phyloP scores from a whole-genome alignment of 2,888 invertebrate species.

The Sminthurinus aureus region DNA sequence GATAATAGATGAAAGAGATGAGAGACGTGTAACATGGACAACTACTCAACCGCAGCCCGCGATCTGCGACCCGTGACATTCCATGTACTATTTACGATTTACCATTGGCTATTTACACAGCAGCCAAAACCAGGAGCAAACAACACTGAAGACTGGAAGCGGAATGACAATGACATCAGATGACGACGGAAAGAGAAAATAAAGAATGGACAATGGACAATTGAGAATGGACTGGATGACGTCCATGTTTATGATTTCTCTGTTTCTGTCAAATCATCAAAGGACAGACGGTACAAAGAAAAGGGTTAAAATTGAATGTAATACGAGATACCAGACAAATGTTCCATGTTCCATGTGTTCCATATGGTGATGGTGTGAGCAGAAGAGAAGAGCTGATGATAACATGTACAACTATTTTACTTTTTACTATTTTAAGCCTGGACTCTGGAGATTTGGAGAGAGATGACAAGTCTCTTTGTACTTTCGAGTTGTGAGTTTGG shows the following conservation, averaged over 20 bases:
- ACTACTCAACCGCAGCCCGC: background rate
- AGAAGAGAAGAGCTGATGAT: background rate
- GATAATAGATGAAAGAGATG: too few species aligned
- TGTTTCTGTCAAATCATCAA: background rate
- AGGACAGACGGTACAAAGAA: background rate
- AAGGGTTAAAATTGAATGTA: background rate
- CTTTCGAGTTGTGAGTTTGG: background rate
- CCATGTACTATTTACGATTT: too few species aligned
- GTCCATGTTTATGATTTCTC: background rate
- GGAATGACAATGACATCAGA: too few species aligned
- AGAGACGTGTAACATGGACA: background rate
- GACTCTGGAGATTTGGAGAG: too few species aligned
- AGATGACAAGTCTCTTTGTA: background rate
- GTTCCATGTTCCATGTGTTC: too few species aligned
- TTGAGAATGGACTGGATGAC: background rate
- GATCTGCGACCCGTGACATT: too few species aligned
- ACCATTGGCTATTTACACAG: too few species aligned
- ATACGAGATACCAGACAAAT: background rate
- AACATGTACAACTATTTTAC: background rate
- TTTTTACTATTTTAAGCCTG: background rate
- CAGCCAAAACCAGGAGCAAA: too few species aligned
- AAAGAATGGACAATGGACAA: too few species aligned
- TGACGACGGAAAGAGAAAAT: too few species aligned
- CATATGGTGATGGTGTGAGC: background rate
- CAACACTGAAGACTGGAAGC: too few species aligned